Conservation (phyloP, 2,113 vertebrate genomes). For the Rana temporaria region DNA sequence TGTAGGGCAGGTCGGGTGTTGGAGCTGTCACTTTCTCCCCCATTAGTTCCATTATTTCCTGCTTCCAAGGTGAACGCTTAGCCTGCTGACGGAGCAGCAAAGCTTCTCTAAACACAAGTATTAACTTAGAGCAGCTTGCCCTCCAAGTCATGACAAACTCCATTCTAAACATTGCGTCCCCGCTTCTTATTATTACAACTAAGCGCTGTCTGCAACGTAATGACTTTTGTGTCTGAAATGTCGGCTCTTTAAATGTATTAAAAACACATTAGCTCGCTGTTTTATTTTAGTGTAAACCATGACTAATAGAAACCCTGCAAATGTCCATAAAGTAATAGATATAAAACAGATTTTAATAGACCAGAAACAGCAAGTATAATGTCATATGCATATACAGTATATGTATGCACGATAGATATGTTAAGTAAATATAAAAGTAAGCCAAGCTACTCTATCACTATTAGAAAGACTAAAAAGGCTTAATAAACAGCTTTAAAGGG, state of each 20-base stretch:
- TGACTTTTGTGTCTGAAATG: conserved; percentile 17
- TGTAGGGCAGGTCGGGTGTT: conserved; percentile 35
- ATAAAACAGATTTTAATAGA: too few species aligned
- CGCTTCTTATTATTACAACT: conserved; percentile 28
- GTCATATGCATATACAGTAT: too few species aligned
- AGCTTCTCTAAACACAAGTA: conserved; percentile 33
- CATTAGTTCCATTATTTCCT: conserved; percentile 44
- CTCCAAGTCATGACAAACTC: neutral
- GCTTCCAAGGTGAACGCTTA: conserved; percentile 6
- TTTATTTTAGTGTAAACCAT: too few species aligned
- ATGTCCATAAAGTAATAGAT: too few species aligned
- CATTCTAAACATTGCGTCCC: conserved; percentile 18
- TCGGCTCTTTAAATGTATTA: neutral
- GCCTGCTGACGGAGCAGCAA: conserved; percentile 14
- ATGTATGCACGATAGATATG: too few species aligned
- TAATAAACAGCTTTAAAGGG: too few species aligned
- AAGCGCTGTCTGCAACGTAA: conserved; percentile 32
- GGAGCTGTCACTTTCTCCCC: conserved; percentile 44
- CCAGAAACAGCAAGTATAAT: too few species aligned
- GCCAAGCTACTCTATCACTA: too few species aligned
- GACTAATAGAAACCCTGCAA: too few species aligned
- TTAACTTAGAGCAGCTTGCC: neutral
- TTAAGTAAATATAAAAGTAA: too few species aligned
- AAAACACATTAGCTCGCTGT: neutral
- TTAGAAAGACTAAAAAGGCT: too few species aligned